These are phyloP conservation scores for Borostomias antarcticus DNA, from an alignment of 2,797 vertebrate species.

Conservation along the genomic window DNA sequence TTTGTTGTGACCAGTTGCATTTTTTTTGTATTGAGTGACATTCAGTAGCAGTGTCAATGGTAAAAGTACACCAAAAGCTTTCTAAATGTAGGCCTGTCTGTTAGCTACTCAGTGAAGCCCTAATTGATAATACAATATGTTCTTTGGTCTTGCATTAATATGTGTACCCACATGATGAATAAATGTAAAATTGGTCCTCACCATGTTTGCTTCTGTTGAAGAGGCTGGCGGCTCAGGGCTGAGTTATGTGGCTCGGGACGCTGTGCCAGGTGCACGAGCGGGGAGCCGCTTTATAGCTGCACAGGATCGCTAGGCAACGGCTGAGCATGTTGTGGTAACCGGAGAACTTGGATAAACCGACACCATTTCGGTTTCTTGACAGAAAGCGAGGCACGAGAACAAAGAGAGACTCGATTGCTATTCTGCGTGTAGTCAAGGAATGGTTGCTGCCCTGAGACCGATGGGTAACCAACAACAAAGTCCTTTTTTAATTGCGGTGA, in stretches of 20 bases:
- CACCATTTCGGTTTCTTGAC: conserved; percentile 22
- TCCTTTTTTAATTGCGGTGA: conserved; percentile 9
- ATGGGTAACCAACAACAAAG: conserved; percentile 38
- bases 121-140: background rate
- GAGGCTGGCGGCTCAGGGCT: conserved; percentile 38
- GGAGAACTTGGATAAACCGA: conserved; percentile 49
- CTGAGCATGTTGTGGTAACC: conserved; percentile 61
- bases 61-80: background rate
- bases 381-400: conserved; percentile 34
- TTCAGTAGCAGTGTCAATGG: background rate
- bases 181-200: conserved; percentile 31
- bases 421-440: conserved; percentile 15
- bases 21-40: background rate
- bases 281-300: conserved; percentile 39
- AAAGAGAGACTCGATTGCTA: conserved; percentile 15
- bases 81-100: background rate
- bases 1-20: too few relatives aligned
- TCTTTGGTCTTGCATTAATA: background rate
- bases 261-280: conserved; percentile 23
- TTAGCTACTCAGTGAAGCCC: background rate
- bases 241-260: conserved; percentile 44
- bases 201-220: conserved; percentile 46
- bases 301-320: conserved; percentile 51
- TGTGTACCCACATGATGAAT: background rate
- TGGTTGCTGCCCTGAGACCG: conserved; percentile 20